Evolutionary conservation across 92 coral and sea anemone genomes (phyloP).

Genomic region (Muricea muricata): DNA sequence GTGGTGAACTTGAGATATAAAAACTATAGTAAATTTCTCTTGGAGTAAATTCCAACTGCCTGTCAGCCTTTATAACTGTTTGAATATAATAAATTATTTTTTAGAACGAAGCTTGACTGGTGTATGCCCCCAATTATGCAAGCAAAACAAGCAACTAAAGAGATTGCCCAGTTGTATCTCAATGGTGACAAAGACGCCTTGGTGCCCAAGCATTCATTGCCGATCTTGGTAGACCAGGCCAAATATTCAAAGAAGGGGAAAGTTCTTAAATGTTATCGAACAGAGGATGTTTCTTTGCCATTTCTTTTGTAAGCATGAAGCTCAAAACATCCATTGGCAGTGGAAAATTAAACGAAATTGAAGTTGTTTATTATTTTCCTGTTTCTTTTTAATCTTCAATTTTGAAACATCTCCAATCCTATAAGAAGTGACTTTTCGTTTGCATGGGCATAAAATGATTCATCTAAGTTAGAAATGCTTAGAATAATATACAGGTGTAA

Average conservation of each 20-base stretch:
- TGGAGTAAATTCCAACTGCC: not conserved
- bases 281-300: not conserved
- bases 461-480: no score
- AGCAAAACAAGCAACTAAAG: not conserved
- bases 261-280: not conserved
- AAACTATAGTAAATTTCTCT: not conserved
- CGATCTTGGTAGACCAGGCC: not conserved
- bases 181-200: not conserved
- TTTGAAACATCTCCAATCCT: not conserved
- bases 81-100: not conserved
- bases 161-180: not conserved
- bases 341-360: not conserved
- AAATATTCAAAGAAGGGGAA: not conserved
- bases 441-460: not conserved
- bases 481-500: no score
- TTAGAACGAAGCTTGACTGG: slow-evolving; percentile 10
- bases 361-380: not conserved
- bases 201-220: slow-evolving; percentile 1
- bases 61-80: not conserved
- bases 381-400: not conserved
- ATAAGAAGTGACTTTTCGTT: not conserved
- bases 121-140: slow-evolving; percentile 5
- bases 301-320: not conserved
- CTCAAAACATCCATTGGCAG: not conserved
- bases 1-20: not conserved